These are phyloP conservation scores for Callitettix versicolor DNA, from an alignment of 1,140 invertebrate genomes.

Conservation along the genomic window DNA sequence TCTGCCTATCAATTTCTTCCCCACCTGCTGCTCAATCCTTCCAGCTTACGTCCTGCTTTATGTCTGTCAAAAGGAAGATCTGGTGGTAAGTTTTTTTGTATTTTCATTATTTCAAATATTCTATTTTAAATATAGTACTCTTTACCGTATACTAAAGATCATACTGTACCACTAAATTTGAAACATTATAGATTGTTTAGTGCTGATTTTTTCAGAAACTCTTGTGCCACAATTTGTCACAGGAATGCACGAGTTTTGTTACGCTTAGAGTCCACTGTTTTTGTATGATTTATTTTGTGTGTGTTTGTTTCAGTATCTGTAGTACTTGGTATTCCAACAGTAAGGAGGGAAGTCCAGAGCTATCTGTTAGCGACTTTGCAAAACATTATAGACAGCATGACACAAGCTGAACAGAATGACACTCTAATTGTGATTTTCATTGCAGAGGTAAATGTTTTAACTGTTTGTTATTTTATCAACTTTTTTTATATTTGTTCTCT, in stretches of 20 bases:
- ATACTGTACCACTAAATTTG: no score
- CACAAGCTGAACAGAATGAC: conserved; percentile 60
- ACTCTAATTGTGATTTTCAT: conserved; percentile 83
- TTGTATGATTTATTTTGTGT: no score
- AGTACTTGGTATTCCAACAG: conserved; percentile 81
- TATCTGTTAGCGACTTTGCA: conserved; percentile 82
- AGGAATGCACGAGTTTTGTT: no score
- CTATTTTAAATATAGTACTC: no score
- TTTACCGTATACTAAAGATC: no score
- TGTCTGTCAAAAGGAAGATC: conserved; percentile 59
- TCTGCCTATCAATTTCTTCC: conserved; percentile 80
- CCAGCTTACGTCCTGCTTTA: conserved; percentile 67
- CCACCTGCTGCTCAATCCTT: conserved; percentile 68
- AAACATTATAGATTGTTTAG: no score
- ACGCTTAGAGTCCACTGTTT: no score
- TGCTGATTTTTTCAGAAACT: no score
- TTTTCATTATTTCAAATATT: no score
- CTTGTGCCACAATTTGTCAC: no score
- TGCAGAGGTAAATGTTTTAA: conserved; percentile 52
- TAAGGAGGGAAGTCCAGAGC: conserved; percentile 75
- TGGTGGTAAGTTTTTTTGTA: conserved; percentile 44
- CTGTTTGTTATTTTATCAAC: no score
- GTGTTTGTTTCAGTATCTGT: conserved; percentile 49
- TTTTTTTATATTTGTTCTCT: no score
- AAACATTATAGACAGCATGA: conserved; percentile 76